phyloP scores from a whole-genome alignment of 2,113 vertebrate genomes.

The Acinonyx jubatus region DNA sequence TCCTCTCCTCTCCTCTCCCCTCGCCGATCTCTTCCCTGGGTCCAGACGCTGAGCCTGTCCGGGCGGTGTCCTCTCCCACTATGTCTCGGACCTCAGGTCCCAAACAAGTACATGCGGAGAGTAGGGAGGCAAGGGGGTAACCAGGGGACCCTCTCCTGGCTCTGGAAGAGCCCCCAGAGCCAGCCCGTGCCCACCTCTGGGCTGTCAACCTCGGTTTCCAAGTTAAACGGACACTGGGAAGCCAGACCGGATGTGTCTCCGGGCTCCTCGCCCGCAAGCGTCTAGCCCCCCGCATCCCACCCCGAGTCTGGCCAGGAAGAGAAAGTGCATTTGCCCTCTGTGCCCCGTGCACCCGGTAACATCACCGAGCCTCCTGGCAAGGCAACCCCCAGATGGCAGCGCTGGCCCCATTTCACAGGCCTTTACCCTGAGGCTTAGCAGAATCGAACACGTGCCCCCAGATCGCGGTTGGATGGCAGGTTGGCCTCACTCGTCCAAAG shows the following conservation, averaged over 20 bases:
- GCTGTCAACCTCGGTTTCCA: not conserved
- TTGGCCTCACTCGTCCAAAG: not conserved
- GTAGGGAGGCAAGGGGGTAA: fast-evolving
- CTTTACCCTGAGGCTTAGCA: not conserved
- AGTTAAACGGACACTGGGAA: not conserved
- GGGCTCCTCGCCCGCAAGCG: not conserved
- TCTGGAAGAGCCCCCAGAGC: not conserved
- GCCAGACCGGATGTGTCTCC: slow-evolving; percentile 41
- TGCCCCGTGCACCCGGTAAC: not conserved
- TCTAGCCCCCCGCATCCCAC: not conserved
- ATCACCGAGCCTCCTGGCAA: not conserved
- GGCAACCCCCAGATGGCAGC: not conserved
- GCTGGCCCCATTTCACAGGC: not conserved
- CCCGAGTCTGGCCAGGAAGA: not conserved
- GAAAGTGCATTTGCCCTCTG: not conserved
- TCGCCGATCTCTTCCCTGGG: not conserved
- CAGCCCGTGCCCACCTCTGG: not conserved
- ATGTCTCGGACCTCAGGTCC: not conserved
- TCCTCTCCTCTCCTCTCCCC: not conserved
- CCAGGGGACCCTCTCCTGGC: not conserved
- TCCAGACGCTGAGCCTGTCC: not conserved
- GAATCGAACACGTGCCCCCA: not conserved
- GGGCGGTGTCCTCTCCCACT: not conserved
- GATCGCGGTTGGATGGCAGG: not conserved
- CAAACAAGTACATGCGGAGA: not conserved